Evolutionary conservation across 2,888 invertebrate genomes (phyloP).

Genomic region (Pycnomerus fuliginosus): DNA sequence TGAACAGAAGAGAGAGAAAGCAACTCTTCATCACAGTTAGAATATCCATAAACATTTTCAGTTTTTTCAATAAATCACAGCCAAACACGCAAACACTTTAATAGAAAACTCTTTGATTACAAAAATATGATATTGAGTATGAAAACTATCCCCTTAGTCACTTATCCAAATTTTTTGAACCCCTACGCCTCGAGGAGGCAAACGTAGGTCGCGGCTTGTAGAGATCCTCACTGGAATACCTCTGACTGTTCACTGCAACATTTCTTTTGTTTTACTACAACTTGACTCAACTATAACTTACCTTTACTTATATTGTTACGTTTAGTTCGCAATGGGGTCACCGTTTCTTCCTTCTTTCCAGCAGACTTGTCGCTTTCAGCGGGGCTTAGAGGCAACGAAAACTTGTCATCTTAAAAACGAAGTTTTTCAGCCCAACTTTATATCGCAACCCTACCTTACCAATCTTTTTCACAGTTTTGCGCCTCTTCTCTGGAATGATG

Average conservation of each 20-base stretch:
- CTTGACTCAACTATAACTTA: constrained; percentile 14
- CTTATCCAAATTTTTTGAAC: constrained; percentile 34
- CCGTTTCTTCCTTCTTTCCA: constrained; percentile 34
- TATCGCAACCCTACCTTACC: too few species aligned
- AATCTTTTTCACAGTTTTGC: too few species aligned
- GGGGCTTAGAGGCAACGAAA: constrained; percentile 46
- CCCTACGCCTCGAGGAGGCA: constrained; percentile 56
- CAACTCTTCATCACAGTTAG: too few species aligned
- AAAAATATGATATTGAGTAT: too few species aligned
- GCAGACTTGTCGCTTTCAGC: constrained; percentile 46
- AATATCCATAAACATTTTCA: too few species aligned
- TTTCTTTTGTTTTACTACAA: constrained; percentile 4
- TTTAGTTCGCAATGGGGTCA: constrained; percentile 25
- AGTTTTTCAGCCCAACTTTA: too few species aligned
- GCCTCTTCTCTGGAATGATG: background rate
- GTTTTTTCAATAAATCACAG: too few species aligned
- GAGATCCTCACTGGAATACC: constrained; percentile 69
- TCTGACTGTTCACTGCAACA: constrained; percentile 48
- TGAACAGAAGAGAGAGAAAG: too few species aligned
- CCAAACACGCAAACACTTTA: too few species aligned
- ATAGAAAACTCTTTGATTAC: too few species aligned
- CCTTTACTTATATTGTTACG: constrained; percentile 24
- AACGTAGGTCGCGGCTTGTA: constrained; percentile 68
- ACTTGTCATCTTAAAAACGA: constrained; percentile 34
- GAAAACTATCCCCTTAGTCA: too few species aligned